Evolutionary conservation across 2,113 vertebrate genomes (phyloP).

Genomic region (Felis chaus): DNA sequence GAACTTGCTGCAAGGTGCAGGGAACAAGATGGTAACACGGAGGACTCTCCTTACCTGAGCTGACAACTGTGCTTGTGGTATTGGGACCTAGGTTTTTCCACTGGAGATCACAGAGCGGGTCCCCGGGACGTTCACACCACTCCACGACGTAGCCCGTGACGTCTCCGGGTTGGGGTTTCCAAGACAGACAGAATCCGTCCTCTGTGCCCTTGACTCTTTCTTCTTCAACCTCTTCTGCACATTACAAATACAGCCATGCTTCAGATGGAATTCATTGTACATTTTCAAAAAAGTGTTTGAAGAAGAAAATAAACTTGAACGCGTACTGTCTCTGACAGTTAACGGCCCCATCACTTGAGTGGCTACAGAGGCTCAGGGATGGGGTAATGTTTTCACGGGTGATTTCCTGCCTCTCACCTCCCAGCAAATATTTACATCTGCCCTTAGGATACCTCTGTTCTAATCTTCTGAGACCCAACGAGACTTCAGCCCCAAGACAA

Average conservation of each 20-base stretch:
- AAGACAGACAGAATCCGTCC: constrained; percentile 79
- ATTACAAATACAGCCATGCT: constrained; percentile 21
- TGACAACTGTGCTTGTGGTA: constrained; percentile 76
- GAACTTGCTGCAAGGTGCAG: too few relatives aligned
- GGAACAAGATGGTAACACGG: background rate
- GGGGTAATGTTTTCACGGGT: background rate
- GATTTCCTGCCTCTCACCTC: background rate
- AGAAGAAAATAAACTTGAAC: background rate
- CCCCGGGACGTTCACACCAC: constrained; percentile 77
- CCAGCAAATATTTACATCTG: background rate
- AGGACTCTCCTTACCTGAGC: constrained; percentile 78
- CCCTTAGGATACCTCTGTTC: background rate
- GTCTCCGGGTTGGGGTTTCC: constrained; percentile 62
- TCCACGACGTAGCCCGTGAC: constrained; percentile 82
- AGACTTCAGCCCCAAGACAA: background rate
- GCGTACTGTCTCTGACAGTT: background rate
- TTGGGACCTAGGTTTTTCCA: constrained; percentile 81
- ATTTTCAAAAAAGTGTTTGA: background rate
- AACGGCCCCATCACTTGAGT: background rate
- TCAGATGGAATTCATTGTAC: background rate
- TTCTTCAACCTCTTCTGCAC: constrained; percentile 51
- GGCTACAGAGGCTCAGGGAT: too few relatives aligned
- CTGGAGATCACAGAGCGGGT: constrained; percentile 75
- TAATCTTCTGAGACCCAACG: background rate
- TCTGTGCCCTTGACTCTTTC: constrained; percentile 65